Base-by-base conservation (phyloP, 2,888 invertebrate species). In the Stegana nigrithorax region DNA sequence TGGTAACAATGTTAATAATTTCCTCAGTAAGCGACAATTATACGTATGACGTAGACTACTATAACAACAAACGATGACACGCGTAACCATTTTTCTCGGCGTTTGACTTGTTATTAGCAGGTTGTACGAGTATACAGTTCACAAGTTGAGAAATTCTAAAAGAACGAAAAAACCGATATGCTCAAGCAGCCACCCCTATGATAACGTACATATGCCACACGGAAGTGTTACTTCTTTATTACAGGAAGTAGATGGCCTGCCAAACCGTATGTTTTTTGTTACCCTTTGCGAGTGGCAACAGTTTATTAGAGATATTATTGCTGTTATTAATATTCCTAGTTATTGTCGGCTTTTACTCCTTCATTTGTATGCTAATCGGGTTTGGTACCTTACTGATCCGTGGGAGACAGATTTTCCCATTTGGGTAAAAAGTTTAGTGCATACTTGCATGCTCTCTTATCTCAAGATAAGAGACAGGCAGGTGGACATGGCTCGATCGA, bases 21-120 rank as follows among this genome's bases (percentile, higher is more conserved):
- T 70, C 39, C 65, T 50, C 66, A 62, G 63, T 68, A 61, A 51
- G n/a, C 55, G n/a, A 36, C 4, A n/a, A 36, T 17, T 45, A 21
- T 7, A 45, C 4, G 6, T 17, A 21, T 53, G 51, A 50, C 61
- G 44, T 17, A 59, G 42, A 42, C 23, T 17, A 47, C 45, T 26
- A 55, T 21, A 42, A 60, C 47, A 59, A 50, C 67, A 72, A 75
- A 70, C 70, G 73, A 50, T 65, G 70, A 68, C 78, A 75, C 81
- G 81, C 76, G 73, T 67, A 73, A 2, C 17, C 17, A 10, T 21
- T 23, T 50, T 39, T 23, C 64, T 68, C 60, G 66, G 58, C 68
- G 66, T 78, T 81, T 81, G 75, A 81, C 81, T 80, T 78, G 67
- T 70, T 73, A 71, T 70, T 73, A 72, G 68, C 73, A 72, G 73